Base-by-base conservation (phyloP, 2,888 invertebrate genomes). In the Trachelus troglodyta region DNA sequence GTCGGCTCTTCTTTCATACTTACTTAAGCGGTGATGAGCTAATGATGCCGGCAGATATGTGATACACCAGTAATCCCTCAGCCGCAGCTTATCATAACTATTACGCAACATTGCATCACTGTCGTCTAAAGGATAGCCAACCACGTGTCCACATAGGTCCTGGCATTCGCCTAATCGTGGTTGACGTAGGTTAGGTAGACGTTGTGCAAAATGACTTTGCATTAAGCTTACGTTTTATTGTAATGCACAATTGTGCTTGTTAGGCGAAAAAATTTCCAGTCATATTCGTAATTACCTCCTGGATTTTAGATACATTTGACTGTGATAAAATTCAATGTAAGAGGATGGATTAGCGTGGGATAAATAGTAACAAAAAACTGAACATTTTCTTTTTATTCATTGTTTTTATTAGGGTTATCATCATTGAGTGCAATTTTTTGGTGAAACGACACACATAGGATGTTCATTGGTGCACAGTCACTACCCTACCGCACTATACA, bases 401-500 rank as follows among this genome's bases (percentile, higher is more conserved):
- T 56, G 1, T 9, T 56, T 56, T 2, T 1, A 40, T 15, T 69
- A 77, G 79, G 23, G 79, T 76, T 76, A 80, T 77, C 75, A 79
- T 79, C 78, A 73, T 76, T 77, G 75, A 77, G 79, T 79, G 79
- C 78, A 76, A 79, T 80, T 80, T 80, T 76, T 78, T 75, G 79
- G 78, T 79, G 75, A 79, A 81, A 78, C 74, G 81, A 77, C 80
- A 76, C 34, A 15, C 9, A 23, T 35, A 71, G 77, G 23, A 74
- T 77, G 79, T 79, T 77, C 77, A 79, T 77, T 76, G 69, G 68
- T 76, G 75, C 75, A 81, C 78, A 76, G 73, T 78, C 75, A 78
- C 83, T 83, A 80, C 82, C 81, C 83, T 85, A 83, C 80, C 85
- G 83, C 85, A 81, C 85, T 82, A 77, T 81, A 81, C 76, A 82